phyloP scores from a whole-genome alignment of 2,797 vertebrate species.

The Argentina silus region DNA sequence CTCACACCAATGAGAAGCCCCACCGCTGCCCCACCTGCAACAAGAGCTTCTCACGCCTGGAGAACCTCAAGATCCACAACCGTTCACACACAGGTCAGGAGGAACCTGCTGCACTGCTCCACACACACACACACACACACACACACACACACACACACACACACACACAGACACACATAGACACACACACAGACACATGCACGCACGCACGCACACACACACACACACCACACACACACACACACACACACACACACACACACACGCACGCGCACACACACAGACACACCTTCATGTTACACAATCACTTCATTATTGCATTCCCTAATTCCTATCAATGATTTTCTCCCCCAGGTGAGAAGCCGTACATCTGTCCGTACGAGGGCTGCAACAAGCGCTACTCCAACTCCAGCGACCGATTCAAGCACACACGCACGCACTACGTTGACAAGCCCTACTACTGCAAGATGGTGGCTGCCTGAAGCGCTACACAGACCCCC shows the following conservation, averaged over 20 bases:
- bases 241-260: not conserved
- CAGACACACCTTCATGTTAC: slow-evolving; percentile 6
- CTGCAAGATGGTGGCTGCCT: slow-evolving; percentile 98
- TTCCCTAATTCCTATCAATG: no score
- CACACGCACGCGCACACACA: not conserved
- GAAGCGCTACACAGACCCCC: slow-evolving; percentile 99
- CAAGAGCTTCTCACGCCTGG: slow-evolving; percentile 89
- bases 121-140: slow-evolving; percentile 69
- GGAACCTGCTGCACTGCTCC: slow-evolving; percentile 83
- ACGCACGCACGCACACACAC: not conserved
- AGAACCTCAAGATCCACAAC: slow-evolving; percentile 91
- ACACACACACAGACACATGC: slow-evolving; percentile 1
- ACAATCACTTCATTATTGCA: not conserved
- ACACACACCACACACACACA: not conserved
- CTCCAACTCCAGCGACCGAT: slow-evolving; percentile 99
- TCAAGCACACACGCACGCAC: slow-evolving; percentile 98
- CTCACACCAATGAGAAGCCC: slow-evolving; percentile 89
- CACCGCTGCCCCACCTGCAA: slow-evolving; percentile 89
- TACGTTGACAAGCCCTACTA: slow-evolving; percentile 99
- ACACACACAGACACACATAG: slow-evolving; percentile 11
- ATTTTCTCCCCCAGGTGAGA: slow-evolving; percentile 78
- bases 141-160: not conserved
- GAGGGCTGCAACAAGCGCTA: slow-evolving; percentile 93
- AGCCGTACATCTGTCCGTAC: slow-evolving; percentile 89
- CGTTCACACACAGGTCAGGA: slow-evolving; percentile 95